Conservation (phyloP, 2,797 vertebrate species). For the Octomys mimax region DNA sequence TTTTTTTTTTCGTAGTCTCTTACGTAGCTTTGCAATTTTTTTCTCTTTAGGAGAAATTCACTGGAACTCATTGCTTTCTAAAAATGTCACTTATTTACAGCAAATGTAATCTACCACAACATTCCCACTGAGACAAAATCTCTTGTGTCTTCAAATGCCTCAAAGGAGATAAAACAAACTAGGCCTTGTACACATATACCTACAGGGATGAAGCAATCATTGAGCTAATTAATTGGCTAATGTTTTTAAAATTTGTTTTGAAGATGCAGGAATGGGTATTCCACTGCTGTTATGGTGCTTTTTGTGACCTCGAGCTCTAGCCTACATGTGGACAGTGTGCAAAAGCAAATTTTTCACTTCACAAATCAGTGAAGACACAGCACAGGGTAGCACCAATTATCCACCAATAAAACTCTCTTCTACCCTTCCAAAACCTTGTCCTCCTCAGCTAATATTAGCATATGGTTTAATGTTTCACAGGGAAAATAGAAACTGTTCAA, state of each 20-base stretch:
- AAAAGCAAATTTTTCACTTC: constrained; percentile 5
- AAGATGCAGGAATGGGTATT: constrained; percentile 40
- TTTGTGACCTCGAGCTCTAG: neutral
- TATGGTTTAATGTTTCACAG: neutral
- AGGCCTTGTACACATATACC: constrained; percentile 55
- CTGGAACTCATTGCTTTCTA: constrained; percentile 83
- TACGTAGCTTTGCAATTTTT: constrained; percentile 62
- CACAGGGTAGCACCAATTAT: neutral
- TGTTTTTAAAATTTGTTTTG: constrained; percentile 70
- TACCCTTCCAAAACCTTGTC: neutral
- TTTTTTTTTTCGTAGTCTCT: constrained; percentile 23
- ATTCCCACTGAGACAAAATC: constrained; percentile 79
- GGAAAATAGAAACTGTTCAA: constrained; percentile 22
- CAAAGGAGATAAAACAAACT: constrained; percentile 45
- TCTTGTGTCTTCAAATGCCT: constrained; percentile 71
- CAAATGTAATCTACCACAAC: constrained; percentile 82
- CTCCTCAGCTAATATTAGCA: neutral
- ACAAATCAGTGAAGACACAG: neutral
- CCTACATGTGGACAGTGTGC: neutral
- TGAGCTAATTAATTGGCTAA: constrained; percentile 76
- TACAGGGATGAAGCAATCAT: constrained; percentile 65
- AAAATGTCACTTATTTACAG: constrained; percentile 83
- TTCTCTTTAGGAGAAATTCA: constrained; percentile 71
- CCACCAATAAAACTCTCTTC: neutral
- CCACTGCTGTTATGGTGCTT: neutral